Evolutionary conservation across 2,113 vertebrate genomes (phyloP).

Genomic region (Azemiops feae): DNA sequence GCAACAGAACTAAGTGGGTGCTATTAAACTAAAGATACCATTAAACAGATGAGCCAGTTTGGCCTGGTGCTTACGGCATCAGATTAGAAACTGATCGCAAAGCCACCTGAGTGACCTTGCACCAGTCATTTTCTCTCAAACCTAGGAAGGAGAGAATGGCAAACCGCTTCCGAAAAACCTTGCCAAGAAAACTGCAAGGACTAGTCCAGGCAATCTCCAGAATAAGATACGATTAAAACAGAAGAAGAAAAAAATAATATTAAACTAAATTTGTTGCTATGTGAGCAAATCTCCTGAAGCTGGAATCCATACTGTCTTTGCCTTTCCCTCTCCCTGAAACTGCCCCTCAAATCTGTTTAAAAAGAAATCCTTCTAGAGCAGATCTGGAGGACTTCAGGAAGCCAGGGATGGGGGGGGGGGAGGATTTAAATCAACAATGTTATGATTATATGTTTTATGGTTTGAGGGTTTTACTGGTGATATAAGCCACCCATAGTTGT

Average conservation of each 20-base stretch:
- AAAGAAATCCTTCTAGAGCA: not conserved
- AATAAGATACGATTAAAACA: too few species aligned
- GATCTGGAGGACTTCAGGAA: not conserved
- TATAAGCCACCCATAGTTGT: not conserved
- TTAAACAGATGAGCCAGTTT: not conserved
- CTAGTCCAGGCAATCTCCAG: too few species aligned
- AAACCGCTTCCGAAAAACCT: too few species aligned
- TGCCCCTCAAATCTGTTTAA: not conserved
- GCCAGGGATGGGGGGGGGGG: not conserved
- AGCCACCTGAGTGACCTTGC: too few species aligned
- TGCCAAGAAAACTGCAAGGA: too few species aligned
- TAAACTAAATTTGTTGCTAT: not conserved
- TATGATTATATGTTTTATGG: not conserved
- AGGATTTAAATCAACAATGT: not conserved
- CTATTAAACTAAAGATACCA: not conserved
- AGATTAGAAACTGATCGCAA: too few species aligned
- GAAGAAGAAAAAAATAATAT: not conserved
- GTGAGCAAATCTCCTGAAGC: not conserved
- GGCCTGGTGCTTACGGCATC: too few species aligned
- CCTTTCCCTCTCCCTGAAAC: not conserved
- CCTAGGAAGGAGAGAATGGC: too few species aligned
- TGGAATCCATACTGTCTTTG: not conserved
- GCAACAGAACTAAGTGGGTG: not conserved
- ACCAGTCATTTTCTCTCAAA: too few species aligned
- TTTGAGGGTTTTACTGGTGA: not conserved